Evolutionary conservation across 2,888 invertebrate genomes (phyloP).

Genomic region (Meloe dianella): DNA sequence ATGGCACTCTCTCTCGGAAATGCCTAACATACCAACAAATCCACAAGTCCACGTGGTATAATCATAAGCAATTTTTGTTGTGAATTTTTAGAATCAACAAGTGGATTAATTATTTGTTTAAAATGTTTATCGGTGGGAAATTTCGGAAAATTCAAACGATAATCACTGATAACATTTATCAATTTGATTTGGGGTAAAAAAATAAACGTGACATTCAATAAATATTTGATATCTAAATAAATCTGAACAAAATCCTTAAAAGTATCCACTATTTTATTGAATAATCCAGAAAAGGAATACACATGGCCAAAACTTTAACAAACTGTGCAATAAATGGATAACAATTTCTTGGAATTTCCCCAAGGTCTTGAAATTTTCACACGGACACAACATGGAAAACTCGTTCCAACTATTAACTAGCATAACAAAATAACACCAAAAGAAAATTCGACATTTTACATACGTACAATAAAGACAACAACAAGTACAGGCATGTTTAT

Average conservation of each 20-base stretch:
- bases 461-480: not conserved
- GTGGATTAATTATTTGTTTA: not conserved
- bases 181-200: not conserved
- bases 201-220: not conserved
- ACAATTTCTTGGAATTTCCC: conserved; percentile 4
- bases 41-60: not conserved
- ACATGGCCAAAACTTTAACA: not conserved
- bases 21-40: conserved; percentile 28
- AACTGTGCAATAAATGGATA: conserved; percentile 1
- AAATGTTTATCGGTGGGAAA: not conserved
- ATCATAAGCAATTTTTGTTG: conserved; percentile 6
- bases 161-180: not conserved
- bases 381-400: not conserved
- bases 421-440: too few species aligned
- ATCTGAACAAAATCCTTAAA: not conserved
- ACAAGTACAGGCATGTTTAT: not conserved
- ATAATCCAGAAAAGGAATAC: conserved; percentile 5
- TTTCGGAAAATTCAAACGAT: not conserved
- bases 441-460: not conserved
- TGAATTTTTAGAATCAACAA: not conserved
- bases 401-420: too few species aligned
- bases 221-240: too few species aligned
- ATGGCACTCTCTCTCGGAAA: conserved; percentile 25
- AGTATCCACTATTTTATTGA: not conserved
- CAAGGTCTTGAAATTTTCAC: conserved; percentile 10